These are phyloP conservation scores for Melanotaenia trifasciata DNA, from an alignment of 2,797 vertebrate species.

Conservation along the genomic window DNA sequence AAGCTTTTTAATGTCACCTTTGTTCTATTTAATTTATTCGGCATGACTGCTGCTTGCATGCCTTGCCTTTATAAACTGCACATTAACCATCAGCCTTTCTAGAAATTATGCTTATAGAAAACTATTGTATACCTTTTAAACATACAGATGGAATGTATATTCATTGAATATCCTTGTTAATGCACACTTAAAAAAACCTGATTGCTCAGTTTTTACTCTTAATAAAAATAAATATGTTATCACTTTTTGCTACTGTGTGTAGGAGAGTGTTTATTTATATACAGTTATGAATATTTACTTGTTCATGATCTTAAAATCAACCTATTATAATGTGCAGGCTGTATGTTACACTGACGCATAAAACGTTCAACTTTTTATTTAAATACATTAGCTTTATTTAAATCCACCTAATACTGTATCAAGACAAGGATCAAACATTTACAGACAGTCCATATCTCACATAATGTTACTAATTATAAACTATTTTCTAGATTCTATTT, in stretches of 20 bases:
- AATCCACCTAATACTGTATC: neutral
- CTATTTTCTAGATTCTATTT: neutral
- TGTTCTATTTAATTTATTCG: conserved; percentile 48
- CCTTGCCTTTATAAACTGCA: conserved; percentile 74
- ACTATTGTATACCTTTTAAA: conserved; percentile 68
- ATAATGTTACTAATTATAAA: neutral
- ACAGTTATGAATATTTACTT: neutral
- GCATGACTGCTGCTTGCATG: conserved; percentile 81
- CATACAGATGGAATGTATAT: conserved; percentile 77
- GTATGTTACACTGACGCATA: neutral
- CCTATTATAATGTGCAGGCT: neutral
- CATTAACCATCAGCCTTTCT: conserved; percentile 64
- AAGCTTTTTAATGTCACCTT: conserved; percentile 54
- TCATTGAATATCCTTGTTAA: conserved; percentile 71
- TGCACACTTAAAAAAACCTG: conserved; percentile 62
- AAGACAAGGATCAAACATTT: neutral
- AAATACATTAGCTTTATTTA: neutral
- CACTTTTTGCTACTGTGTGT: conserved; percentile 13
- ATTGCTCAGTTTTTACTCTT: conserved; percentile 74
- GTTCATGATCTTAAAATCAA: neutral
- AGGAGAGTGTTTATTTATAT: conserved; percentile 2
- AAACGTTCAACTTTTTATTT: neutral
- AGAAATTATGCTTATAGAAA: conserved; percentile 52
- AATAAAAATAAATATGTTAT: conserved; percentile 69
- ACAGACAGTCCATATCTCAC: neutral